These are phyloP conservation scores for Muraenolepis orangiensis DNA, from an alignment of 2,797 vertebrate genomes.

Conservation along the genomic window DNA sequence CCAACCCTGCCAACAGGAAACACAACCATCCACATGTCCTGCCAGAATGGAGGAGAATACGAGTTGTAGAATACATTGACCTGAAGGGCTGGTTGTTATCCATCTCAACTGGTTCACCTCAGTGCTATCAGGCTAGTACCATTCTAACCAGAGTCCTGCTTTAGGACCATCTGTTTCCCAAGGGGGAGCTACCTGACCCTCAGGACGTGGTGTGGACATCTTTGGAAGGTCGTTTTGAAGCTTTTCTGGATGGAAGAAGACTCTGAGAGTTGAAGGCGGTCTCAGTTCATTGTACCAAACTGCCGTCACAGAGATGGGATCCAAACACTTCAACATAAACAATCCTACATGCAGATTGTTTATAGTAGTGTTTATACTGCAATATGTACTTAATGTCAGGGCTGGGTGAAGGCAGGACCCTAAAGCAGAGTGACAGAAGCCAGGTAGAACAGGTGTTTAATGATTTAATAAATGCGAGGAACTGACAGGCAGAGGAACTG, in stretches of 20 bases:
- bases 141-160: neutral
- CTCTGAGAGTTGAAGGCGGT: neutral
- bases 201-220: neutral
- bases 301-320: neutral
- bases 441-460: too few relatives aligned
- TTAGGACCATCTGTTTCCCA: neutral
- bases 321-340: too few relatives aligned
- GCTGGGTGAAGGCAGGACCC: too few relatives aligned
- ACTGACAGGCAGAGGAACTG: too few relatives aligned
- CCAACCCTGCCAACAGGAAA: neutral
- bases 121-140: neutral
- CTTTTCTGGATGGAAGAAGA: neutral
- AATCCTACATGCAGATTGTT: too few relatives aligned
- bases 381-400: too few relatives aligned
- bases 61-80: neutral
- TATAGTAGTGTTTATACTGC: too few relatives aligned
- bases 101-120: neutral
- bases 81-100: neutral
- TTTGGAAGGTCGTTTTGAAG: neutral
- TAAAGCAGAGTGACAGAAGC: too few relatives aligned
- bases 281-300: neutral
- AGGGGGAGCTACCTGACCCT: neutral
- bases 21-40: neutral
- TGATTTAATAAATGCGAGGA: too few relatives aligned
- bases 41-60: neutral